Evolutionary conservation across 2,888 invertebrate species (phyloP), one percentile per base, ranked within the genome.

Genomic region (Lysandra bellargus): DNA sequence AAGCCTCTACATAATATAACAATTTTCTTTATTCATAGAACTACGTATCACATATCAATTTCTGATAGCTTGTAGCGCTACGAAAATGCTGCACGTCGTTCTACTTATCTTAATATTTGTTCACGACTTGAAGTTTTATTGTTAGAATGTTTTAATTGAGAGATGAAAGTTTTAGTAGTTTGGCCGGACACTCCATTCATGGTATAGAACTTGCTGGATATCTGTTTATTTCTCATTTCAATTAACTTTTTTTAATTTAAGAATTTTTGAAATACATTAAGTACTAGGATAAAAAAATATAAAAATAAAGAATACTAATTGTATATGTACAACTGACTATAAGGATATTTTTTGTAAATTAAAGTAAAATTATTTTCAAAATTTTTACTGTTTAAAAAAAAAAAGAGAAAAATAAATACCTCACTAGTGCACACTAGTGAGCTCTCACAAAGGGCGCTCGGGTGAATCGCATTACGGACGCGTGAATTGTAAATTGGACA

Each of bases 401-500:
- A 14, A 37, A 40, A 61, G 9, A 23, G 73, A 78, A 1, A 49
- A 2, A 78, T 33, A 69, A 33, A 69, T 37, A 69, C 33, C 14
- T 12, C 69, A 17, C 33, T 30, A 37, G 73, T 30, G 72, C 7
- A 60, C 60, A 6, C 44, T 75, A 60, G 30, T 79, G 84, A 85
- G 85, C 86, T 87, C 87, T 88, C 90, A 91, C 93, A 93, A 94
- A 91, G 93, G 93, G 91, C 90, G 69, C 64, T 64, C 88, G 89
- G 88, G 91, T 89, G 93, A 94, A 94, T 94, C 92, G 90, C 89
- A 93, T 94, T 93, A 94, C 90, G 85, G 87, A 89, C 90, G 91
- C 91, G 91, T 93, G 93, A 94, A 94, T 94, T 94, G 92, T 93
- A 94, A 93, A 94, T 94, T 94, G 93, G 90, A 89, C 93, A 94